Base-by-base conservation (phyloP, 2,113 vertebrate genomes). In the Marmota monax region DNA sequence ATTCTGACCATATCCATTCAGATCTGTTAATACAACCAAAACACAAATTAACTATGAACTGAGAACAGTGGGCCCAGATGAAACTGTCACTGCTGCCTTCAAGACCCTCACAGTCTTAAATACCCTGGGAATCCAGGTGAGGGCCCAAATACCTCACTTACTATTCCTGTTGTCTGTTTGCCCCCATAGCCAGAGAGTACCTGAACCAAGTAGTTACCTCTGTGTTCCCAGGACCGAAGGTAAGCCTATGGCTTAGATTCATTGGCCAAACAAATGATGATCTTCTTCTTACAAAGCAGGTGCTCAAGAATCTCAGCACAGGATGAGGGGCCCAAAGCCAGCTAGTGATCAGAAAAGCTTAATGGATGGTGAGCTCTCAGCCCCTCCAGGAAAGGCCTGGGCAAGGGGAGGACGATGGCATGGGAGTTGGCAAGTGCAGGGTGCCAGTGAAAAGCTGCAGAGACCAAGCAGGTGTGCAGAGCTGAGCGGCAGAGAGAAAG, bases 231-330 rank as follows among this genome's bases (percentile, higher is more conserved):
- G 18, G 23, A 22, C n/a, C n/a, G 9, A 32, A 22, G 51, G 72
- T 25, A 78, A n/a, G 25, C 58, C 48, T n/a, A 5, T 39, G 63
- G 48, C 42, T 80, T 22, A 20, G 20, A 70, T 69, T 70, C 22
- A 12, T 48, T 39, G 69, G 42, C 51, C 78, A 89, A 84, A 84
- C 11, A 17, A 63, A n/a, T 17, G 32, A 76, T 12, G 7, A 27
- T 42, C 77, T 89, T 84, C 61, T 88, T 73, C 72, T 96, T 42
- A 48, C 37, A 82, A 87, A 82, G 17, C 80, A 80, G 45, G 14
- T 82, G n/a, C 20, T 85, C 7, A 7, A 73, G 42, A 79, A 79
- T 48, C 56, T 91, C 14, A 91, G 87, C 48, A 4, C 25, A 32
- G 51, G 53, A 88, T 8, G 13, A 87, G 14, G 34, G 58, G 6